Conservation (phyloP, 2,888 invertebrate species). For the Drosophila histrio region DNA sequence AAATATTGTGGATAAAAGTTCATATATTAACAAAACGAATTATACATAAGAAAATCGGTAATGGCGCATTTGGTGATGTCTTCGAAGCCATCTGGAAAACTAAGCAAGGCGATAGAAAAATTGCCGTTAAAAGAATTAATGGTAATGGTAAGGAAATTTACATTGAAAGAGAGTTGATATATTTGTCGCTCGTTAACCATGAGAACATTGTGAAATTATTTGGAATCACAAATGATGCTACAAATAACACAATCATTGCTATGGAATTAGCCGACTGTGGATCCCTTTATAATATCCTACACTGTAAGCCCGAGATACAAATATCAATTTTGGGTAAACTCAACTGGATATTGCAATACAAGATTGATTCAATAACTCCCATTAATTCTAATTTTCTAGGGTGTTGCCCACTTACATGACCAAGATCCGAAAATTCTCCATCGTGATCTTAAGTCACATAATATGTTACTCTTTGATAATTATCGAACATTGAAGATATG, state of each 20-base stretch:
- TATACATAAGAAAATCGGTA: neutral
- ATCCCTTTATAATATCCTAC: slow-evolving; percentile 4
- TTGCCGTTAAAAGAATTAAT: neutral
- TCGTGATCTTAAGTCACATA: slow-evolving; percentile 46
- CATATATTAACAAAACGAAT: too few species aligned
- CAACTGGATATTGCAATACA: slow-evolving; percentile 23
- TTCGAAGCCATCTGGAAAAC: neutral
- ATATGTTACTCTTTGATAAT: slow-evolving; percentile 14
- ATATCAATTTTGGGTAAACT: neutral
- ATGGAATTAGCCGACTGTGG: slow-evolving; percentile 32
- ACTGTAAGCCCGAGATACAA: neutral
- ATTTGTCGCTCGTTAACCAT: neutral
- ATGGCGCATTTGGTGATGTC: neutral
- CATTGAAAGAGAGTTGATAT: slow-evolving; percentile 3
- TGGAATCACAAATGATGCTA: neutral
- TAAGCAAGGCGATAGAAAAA: neutral
- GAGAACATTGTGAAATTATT: slow-evolving; percentile 9
- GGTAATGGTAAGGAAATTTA: too few species aligned
- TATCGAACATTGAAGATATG: slow-evolving; percentile 40
- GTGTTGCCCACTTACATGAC: slow-evolving; percentile 33
- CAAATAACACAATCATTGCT: neutral
- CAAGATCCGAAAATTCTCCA: slow-evolving; percentile 30
- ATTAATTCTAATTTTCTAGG: slow-evolving; percentile 25
- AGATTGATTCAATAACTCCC: neutral
- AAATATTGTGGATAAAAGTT: too few species aligned